Evolutionary conservation across 2,113 vertebrate genomes (phyloP).

Genomic region (Argyrosomus japonicus): DNA sequence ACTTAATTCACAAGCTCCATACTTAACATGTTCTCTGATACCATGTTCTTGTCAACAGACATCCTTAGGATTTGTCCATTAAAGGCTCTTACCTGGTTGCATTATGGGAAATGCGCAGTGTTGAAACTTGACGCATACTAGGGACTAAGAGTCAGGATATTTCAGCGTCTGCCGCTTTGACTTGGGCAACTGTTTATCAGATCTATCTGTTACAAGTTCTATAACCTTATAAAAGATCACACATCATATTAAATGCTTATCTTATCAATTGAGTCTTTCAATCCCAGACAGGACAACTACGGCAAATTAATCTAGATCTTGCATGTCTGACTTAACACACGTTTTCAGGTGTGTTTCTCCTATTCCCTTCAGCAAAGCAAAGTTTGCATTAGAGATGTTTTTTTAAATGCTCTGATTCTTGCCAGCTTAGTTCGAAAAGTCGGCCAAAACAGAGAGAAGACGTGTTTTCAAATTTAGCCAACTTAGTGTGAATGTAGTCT

Average conservation of each 20-base stretch:
- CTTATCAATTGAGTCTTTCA: too few species aligned
- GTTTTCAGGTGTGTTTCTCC: background rate
- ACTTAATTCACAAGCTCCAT: too few species aligned
- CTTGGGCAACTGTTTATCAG: background rate
- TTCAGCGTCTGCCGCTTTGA: background rate
- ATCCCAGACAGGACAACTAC: background rate
- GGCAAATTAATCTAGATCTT: background rate
- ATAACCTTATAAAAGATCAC: background rate
- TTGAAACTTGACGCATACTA: background rate
- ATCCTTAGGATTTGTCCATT: background rate
- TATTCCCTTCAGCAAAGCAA: background rate
- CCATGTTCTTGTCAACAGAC: too few species aligned
- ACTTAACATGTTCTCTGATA: too few species aligned
- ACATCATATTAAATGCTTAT: background rate
- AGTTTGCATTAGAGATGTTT: background rate
- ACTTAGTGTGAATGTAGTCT: constrained; percentile 6
- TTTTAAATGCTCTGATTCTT: background rate
- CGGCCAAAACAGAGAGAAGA: background rate
- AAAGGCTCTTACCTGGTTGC: background rate
- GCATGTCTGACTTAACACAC: background rate
- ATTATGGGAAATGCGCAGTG: background rate
- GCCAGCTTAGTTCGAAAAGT: background rate
- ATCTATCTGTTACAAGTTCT: background rate
- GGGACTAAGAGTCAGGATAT: background rate
- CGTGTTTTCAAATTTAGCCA: background rate